Percentiles rank a stretch among this genome's conserved stretches.
phyloP scores from a whole-genome alignment of 92 coral and sea anemone species.

The Phenganax subtilis region DNA sequence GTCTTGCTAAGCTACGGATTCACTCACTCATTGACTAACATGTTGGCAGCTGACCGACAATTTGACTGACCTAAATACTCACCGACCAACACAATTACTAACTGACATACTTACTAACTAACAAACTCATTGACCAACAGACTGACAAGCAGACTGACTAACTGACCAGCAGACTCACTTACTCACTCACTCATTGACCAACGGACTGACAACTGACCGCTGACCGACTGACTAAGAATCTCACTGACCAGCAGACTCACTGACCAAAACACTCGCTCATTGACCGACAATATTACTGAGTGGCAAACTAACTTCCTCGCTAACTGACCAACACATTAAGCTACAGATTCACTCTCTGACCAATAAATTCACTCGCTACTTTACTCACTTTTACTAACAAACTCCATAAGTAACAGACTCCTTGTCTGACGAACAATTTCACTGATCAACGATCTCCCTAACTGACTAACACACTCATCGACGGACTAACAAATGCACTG shows the following conservation, averaged over 20 bases:
- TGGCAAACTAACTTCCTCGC: neutral
- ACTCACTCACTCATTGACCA: neutral
- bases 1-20: too few relatives aligned
- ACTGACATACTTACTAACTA: neutral
- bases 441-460: neutral
- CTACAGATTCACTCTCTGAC: neutral
- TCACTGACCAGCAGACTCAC: neutral
- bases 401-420: too few relatives aligned
- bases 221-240: neutral
- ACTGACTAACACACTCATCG: neutral
- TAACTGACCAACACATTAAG: constrained; percentile 1
- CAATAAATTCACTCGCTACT: too few relatives aligned
- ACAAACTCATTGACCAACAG: neutral
- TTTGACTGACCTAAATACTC: neutral
- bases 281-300: neutral
- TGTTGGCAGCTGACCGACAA: too few relatives aligned
- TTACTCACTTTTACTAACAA: too few relatives aligned
- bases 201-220: neutral
- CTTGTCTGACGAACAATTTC: too few relatives aligned
- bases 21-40: neutral
- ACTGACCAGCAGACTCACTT: neutral
- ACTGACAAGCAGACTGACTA: neutral
- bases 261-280: neutral
- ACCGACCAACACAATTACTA: neutral
- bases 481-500: neutral